Evolutionary conservation across 1,140 invertebrate genomes (phyloP), one percentile per base, ranked within the genome.

Genomic region (Cydia splendana): DNA sequence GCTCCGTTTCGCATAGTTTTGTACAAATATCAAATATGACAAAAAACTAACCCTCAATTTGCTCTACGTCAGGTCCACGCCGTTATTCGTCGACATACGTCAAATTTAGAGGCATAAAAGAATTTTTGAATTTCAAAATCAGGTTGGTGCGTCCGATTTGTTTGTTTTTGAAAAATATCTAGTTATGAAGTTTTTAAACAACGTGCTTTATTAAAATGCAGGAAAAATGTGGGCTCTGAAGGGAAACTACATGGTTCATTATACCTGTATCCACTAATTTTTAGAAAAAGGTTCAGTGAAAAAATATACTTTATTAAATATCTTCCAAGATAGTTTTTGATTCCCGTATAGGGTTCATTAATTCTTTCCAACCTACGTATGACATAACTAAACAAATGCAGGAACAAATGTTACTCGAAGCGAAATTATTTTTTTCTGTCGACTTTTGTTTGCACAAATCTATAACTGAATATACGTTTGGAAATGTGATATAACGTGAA

Each of bases 1-100:
- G 65, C 15, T 69, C 28, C 24, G 65, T 38, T 62, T 62, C 28
- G 13, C 28, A 34, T 69, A 69, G 30, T n/a, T 69, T 30, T 69
- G 57, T 62, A 62, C 57, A 62, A 24, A 24, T 62, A 24, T 62
- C 18, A 24, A 62, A 62, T 62, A 62, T 62, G 57, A 2, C 57
- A 62, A 62, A 62, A 20, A 62, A 62, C 53, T 24, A 62, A 53
- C n/a, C 15, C 15, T 2, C 51, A 18, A 53, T 53, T 53, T 53
- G 51, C 51, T n/a, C 51, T 53, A 18, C 51, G 51, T 53, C 51
- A 18, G 51, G 45, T 48, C 5, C 51, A 53, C 15, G 15, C 51
- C 6, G 51, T 18, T 18, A n/a, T 53, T 53, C n/a, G 48, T 53
- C 15, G n/a, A 9, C 51, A 53, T n/a, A 53, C 51, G 51, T 53